phyloP scores from a whole-genome alignment of 2,888 invertebrate species.

The Himalopsyche tibetana region DNA sequence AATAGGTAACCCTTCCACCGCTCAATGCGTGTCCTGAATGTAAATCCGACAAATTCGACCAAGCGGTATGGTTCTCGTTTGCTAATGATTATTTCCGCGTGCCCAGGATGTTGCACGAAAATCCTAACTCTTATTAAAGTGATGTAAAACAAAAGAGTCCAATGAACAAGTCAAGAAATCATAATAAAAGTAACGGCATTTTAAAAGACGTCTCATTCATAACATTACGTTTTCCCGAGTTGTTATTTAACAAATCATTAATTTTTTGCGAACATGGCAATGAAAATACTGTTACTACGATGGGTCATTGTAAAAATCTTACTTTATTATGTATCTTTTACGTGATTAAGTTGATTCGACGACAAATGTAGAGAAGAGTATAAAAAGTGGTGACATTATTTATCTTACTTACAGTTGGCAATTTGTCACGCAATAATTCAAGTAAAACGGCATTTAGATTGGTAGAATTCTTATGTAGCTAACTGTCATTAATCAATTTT shows the following conservation, averaged over 20 bases:
- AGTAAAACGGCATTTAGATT: too few species aligned
- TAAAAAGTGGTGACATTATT: too few species aligned
- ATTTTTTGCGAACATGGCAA: background rate
- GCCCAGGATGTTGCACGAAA: background rate
- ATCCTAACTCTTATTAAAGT: background rate
- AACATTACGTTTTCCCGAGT: background rate
- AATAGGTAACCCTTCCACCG: conserved; percentile 8
- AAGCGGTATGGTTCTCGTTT: background rate
- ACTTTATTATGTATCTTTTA: too few species aligned
- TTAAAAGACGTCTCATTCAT: background rate
- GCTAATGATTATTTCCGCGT: conserved; percentile 2
- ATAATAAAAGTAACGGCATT: background rate
- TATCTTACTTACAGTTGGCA: too few species aligned
- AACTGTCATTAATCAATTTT: too few species aligned
- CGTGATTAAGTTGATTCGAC: too few species aligned
- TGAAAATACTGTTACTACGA: too few species aligned
- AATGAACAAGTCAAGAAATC: background rate
- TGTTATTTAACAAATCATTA: background rate
- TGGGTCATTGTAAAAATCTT: too few species aligned
- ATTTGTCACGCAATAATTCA: too few species aligned
- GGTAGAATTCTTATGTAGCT: too few species aligned
- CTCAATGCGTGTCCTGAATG: background rate
- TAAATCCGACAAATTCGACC: background rate
- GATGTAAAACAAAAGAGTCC: background rate
- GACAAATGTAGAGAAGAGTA: too few species aligned